phyloP scores from a whole-genome alignment of 1,140 invertebrate species.

The Prorops nasuta region DNA sequence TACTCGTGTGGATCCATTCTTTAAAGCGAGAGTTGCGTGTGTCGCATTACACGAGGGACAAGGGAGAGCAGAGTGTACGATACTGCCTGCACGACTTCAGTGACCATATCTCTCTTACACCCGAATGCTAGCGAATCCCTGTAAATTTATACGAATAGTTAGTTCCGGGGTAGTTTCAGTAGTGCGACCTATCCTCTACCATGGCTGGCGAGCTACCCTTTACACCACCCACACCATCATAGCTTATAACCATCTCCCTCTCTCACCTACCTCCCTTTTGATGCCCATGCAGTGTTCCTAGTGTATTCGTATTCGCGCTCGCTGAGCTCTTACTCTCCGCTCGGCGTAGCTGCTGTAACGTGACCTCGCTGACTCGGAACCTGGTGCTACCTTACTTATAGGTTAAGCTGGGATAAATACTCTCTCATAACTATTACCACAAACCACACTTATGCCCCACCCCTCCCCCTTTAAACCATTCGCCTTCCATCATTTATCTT shows the following conservation, averaged over 20 bases:
- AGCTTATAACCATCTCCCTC: constrained; percentile 2
- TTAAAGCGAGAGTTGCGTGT: no score
- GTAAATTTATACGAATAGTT: constrained; percentile 39
- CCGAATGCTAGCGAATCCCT: constrained; percentile 32
- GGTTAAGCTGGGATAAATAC: constrained; percentile 39
- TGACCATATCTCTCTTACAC: constrained; percentile 36
- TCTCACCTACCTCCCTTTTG: background rate
- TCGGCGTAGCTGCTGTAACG: constrained; percentile 1
- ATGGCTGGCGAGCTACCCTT: background rate
- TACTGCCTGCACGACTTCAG: no score
- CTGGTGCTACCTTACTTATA: constrained; percentile 23
- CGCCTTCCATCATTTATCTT: background rate
- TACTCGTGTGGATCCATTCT: no score
- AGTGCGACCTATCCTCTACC: constrained; percentile 6
- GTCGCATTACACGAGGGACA: no score
- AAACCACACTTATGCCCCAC: background rate
- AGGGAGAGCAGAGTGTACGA: no score
- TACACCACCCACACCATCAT: no score
- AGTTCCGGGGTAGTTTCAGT: constrained; percentile 29
- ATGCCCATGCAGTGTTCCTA: no score
- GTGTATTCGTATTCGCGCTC: background rate
- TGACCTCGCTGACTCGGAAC: constrained; percentile 8
- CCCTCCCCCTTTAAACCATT: constrained; percentile 6
- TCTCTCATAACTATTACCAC: constrained; percentile 33
- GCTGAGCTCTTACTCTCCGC: constrained; percentile 1